These are phyloP conservation scores for Lepidocyrtoides sp. DNA, from an alignment of 2,888 invertebrate species.

Conservation along the genomic window DNA sequence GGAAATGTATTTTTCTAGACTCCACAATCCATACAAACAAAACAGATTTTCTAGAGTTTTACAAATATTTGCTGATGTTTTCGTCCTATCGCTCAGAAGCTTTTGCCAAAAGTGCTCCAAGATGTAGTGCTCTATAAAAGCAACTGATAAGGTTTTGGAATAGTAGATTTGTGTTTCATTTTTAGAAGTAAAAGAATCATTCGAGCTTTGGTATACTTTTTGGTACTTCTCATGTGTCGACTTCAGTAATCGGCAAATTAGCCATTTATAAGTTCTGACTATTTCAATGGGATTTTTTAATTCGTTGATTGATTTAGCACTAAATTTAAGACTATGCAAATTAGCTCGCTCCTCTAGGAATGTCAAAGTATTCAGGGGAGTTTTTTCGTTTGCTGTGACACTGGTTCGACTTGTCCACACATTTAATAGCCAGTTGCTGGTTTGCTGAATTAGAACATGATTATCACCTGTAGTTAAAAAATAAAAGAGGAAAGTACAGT, in stretches of 20 bases:
- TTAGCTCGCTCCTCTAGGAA: conserved; percentile 90
- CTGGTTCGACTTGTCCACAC: conserved; percentile 78
- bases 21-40: conserved; percentile 90
- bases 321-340: conserved; percentile 87
- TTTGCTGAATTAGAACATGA: conserved; percentile 95
- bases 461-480: conserved; percentile 89
- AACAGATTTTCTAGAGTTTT: conserved; percentile 89
- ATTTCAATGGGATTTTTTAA: conserved; percentile 89
- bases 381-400: neutral
- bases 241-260: conserved; percentile 92
- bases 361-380: conserved; percentile 90
- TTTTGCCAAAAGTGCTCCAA: conserved; percentile 87
- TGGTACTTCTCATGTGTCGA: conserved; percentile 90
- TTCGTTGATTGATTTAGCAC: conserved; percentile 87
- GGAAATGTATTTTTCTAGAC: conserved; percentile 92
- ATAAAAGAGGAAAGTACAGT: too few species aligned
- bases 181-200: conserved; percentile 91
- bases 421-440: conserved; percentile 93
- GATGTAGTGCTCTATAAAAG: conserved; percentile 89
- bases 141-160: conserved; percentile 93
- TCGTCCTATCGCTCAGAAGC: conserved; percentile 94
- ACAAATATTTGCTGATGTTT: conserved; percentile 88
- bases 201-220: conserved; percentile 87
- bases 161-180: conserved; percentile 95
- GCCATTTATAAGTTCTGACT: conserved; percentile 92